A percentile compares a stretch with the other conserved stretches of the same genome.
phyloP scores from a whole-genome alignment of 2,797 vertebrate species.

The Sternarchorhynchus goeldii region DNA sequence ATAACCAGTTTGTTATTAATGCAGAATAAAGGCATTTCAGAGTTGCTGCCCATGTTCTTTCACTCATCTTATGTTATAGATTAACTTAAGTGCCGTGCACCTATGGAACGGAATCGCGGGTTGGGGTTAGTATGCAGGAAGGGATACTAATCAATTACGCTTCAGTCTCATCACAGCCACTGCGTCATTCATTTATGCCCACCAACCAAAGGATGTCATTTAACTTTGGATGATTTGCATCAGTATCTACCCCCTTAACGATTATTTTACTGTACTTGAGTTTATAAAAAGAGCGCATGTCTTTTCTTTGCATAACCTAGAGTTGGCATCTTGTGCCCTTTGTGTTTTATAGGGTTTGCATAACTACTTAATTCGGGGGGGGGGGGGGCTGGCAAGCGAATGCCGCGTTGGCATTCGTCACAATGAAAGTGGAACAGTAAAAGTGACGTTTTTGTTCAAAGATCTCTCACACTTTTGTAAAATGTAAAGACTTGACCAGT shows the following conservation, averaged over 20 bases:
- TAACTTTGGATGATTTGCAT: slow-evolving; percentile 65
- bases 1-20: neutral
- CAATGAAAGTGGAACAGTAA: too few relatives aligned
- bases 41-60: neutral
- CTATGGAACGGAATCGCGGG: slow-evolving; percentile 3
- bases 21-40: neutral
- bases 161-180: slow-evolving; percentile 57
- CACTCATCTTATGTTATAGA: neutral
- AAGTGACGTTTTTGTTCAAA: too few relatives aligned
- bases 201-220: slow-evolving; percentile 52
- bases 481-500: too few relatives aligned
- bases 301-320: slow-evolving; percentile 29
- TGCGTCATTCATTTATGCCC: slow-evolving; percentile 65
- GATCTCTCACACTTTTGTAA: too few relatives aligned
- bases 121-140: slow-evolving; percentile 46
- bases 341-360: slow-evolving; percentile 36
- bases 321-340: slow-evolving; percentile 41
- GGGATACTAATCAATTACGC: slow-evolving; percentile 61
- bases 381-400: neutral
- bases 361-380: slow-evolving; percentile 11
- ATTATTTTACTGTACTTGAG: slow-evolving; percentile 37
- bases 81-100: neutral
- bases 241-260: slow-evolving; percentile 48
- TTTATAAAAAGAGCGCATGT: slow-evolving; percentile 40
- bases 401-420: neutral